Evolutionary conservation across 1,140 invertebrate species (phyloP), one percentile per base, ranked within the genome.

Genomic region (Sycobia sp.): DNA sequence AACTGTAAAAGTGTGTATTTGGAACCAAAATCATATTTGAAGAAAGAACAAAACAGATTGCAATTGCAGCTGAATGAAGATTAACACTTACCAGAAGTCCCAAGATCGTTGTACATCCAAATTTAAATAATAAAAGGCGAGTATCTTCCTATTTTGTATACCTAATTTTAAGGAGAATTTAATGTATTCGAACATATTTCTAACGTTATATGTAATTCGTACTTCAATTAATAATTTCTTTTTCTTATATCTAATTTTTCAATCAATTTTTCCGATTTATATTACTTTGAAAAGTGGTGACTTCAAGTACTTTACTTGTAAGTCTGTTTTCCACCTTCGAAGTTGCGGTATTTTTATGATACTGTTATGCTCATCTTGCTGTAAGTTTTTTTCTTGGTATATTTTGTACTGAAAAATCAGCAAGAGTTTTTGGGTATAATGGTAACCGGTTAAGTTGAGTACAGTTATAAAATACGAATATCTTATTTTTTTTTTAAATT

Each of bases 111-210:
- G 44, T 16, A 23, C n/a, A 43, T 47, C n/a, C 22, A 38, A 25
- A 20, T 50, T 5, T 43, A 51, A 34, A 32, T 16, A 53, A 57
- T 46, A 63, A 65, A 69, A 69, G 68, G 68, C 68, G 68, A 69
- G 68, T 69, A 69, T 69, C 39, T 65, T 55, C 20, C n/a, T 60
- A 29, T 64, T 53, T 18, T 60, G 39, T 49, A 32, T 51, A 46
- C 18, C 8, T 58, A 57, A 34, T 43, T 41, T 34, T 58, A 64
- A 64, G 47, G 10, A 27, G 46, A 25, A 57, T 34, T 51, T 32
- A 23, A 47, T 29, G 46, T 16, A 25, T 55, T 23, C 23, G n/a
- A 46, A 36, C 27, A 5, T 57, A 46, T 44, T 29, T 57, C 7
- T 13, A 41, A 20, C 18, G 16, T 41, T 39, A 25, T 10, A 56